These are phyloP conservation scores for Threskiornis aethiopicus DNA, from an alignment of 2,797 vertebrate genomes.

Conservation along the genomic window DNA sequence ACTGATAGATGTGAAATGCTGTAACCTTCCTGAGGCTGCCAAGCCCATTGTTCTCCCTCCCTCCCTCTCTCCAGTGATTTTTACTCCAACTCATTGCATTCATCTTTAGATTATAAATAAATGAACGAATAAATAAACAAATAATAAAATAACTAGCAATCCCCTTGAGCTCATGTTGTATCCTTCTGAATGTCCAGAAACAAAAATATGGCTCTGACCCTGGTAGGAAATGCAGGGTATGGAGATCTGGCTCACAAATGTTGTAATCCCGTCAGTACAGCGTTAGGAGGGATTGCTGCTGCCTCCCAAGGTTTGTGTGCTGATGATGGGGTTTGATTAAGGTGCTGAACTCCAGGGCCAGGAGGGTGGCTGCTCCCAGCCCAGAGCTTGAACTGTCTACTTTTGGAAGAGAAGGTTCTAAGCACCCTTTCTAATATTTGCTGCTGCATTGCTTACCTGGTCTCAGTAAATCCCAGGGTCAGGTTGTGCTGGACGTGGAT, in stretches of 20 bases:
- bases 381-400: not conserved
- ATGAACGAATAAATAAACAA: not conserved
- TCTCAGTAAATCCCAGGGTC: not conserved
- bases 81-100: not conserved
- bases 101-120: not conserved
- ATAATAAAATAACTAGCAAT: not conserved
- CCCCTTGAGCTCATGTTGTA: not conserved
- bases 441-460: not conserved
- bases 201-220: not conserved
- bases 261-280: not conserved
- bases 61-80: not conserved
- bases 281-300: not conserved
- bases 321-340: fast-evolving
- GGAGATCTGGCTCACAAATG: not conserved
- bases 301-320: not conserved
- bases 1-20: not conserved
- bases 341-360: not conserved
- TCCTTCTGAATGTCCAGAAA: not conserved
- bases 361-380: not conserved
- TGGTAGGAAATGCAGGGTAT: not conserved
- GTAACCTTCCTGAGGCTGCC: not conserved
- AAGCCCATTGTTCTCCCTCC: not conserved
- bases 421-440: not conserved
- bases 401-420: not conserved
- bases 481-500: not conserved